Conservation (phyloP, 2,797 vertebrate species). For the Ispidina lecontei region DNA sequence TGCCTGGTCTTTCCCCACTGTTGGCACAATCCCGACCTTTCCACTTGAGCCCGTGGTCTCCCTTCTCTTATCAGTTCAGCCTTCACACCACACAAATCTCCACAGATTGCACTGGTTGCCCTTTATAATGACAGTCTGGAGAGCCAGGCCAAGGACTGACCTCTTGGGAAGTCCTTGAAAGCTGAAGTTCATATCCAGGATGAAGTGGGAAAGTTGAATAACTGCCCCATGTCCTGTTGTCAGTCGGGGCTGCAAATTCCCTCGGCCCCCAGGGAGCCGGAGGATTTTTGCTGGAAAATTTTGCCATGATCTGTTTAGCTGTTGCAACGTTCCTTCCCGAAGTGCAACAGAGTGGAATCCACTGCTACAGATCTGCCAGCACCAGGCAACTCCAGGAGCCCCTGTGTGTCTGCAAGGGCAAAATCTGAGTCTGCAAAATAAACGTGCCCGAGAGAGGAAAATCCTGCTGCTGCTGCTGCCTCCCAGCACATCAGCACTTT, state of each 20-base stretch:
- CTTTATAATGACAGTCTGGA: not conserved
- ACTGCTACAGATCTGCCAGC: slow-evolving; percentile 3
- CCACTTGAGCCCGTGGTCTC: fast-evolving
- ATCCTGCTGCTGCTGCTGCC: not conserved
- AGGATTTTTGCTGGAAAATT: not conserved
- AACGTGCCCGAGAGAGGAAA: not conserved
- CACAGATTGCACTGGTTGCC: not conserved
- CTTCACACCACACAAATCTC: not conserved
- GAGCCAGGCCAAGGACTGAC: slow-evolving; percentile 35
- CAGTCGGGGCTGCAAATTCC: slow-evolving; percentile 50
- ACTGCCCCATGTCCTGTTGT: slow-evolving; percentile 25
- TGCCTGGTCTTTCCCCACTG: not conserved
- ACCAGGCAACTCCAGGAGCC: slow-evolving; percentile 17
- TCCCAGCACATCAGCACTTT: not conserved
- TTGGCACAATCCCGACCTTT: not conserved
- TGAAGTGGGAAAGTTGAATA: slow-evolving; percentile 67
- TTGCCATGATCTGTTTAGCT: not conserved
- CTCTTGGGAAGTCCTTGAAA: slow-evolving; percentile 59
- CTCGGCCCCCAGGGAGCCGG: not conserved
- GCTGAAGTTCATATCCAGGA: slow-evolving; percentile 41
- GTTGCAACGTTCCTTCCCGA: not conserved
- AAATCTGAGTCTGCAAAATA: not conserved
- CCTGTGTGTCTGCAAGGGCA: not conserved
- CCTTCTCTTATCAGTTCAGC: not conserved
- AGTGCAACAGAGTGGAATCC: not conserved